Base-by-base conservation (phyloP, 2,797 vertebrate species). In the Siniperca undulata region DNA sequence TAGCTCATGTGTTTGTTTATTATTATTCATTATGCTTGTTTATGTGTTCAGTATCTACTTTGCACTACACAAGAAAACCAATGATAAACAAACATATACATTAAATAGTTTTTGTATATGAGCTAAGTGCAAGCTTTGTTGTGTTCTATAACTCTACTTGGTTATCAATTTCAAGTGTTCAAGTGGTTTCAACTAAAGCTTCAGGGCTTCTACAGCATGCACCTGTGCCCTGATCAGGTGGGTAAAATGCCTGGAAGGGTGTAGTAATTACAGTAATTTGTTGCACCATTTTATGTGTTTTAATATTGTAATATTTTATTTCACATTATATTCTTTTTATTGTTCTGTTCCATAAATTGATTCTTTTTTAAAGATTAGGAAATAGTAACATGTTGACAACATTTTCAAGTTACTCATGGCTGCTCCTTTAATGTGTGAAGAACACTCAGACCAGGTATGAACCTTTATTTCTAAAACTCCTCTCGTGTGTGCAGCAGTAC, bases 361-460 rank as follows among this genome's bases (percentile, higher is more conserved):
- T 67, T 40, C 30, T 40, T 40, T 40, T 40, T 40, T 40, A 58
- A 12, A 62, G 22, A 40, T 30, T 53, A 30, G 3, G 20, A 48
- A 36, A 48, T 30, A 7, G 17, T 48, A 16, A 81, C 58, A 52
- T 22, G 24, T 30, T 30, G 30, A 30, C 30, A 30, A 30, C 30
- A 30, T 61, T 78, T 65, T 55, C 13, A 67, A 40, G 24, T 77
- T 53, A 24, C 27, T 55, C 27, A 71, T 78, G 42, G 7, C 27
- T 24, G 34, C 61, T 81, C 6, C 34, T 12, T 40, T 55, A 48
- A 73, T 22, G 48, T 19, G 13, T 74, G 30, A 38, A 69, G 50
- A 69, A 55, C 44, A 30, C 16, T 34, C 12, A 53, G 50, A 13
- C 16, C 22, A 59, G 24, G 22, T 75, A 34, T 40, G 36, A 50